Conservation (phyloP, 1,140 invertebrate species). For the Drosophila orosa region DNA sequence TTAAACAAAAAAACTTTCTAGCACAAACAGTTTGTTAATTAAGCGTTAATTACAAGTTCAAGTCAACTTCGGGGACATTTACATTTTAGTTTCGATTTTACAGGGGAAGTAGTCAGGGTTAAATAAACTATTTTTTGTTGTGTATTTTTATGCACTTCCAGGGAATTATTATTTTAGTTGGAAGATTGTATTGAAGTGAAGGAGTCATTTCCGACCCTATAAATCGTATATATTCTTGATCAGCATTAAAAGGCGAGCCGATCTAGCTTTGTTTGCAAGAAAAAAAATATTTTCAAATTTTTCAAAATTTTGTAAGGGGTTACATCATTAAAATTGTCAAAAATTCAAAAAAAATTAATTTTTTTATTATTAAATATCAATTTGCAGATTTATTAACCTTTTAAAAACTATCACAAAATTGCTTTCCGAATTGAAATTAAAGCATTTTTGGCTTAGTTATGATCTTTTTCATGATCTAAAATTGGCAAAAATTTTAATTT, state of each 20-base stretch:
- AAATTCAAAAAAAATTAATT: background rate
- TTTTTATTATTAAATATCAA: background rate
- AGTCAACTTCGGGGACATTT: constrained; percentile 14
- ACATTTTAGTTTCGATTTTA: constrained; percentile 7
- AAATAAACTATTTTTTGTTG: background rate
- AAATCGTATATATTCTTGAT: background rate
- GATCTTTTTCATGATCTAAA: too few relatives aligned
- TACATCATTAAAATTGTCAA: background rate
- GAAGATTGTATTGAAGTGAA: background rate
- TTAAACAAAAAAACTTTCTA: constrained; percentile 46
- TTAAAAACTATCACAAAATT: background rate
- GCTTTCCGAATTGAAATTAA: background rate
- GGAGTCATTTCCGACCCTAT: background rate
- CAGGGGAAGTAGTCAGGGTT: background rate
- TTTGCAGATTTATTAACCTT: background rate
- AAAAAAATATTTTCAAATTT: background rate
- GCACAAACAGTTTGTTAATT: constrained; percentile 46
- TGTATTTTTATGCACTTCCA: background rate
- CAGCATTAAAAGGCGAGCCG: background rate
- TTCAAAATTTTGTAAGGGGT: background rate
- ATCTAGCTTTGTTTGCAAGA: background rate
- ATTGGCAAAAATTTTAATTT: too few relatives aligned
- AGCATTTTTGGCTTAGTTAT: background rate
- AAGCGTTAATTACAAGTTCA: constrained; percentile 35
- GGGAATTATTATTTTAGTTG: background rate